A percentile compares a stretch with the other conserved stretches of the same genome.
phyloP scores from a whole-genome alignment of 2,113 vertebrate species.

The Platanista minor region DNA sequence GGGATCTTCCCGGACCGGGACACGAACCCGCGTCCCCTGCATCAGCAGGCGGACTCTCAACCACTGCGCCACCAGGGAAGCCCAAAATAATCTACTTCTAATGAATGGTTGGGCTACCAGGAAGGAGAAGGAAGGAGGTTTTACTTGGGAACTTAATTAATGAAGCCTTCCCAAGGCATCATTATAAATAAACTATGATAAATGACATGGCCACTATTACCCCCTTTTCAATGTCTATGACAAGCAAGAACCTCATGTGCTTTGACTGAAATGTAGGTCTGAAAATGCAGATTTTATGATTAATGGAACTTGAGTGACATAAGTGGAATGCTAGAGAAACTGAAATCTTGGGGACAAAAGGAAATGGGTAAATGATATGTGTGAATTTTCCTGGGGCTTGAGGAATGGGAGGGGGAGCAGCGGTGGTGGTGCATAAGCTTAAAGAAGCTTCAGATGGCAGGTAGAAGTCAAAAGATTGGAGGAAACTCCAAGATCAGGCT shows the following conservation, averaged over 20 bases:
- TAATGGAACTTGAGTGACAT: slow-evolving; percentile 13
- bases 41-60: too few relatives aligned
- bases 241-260: background rate
- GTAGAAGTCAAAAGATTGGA: background rate
- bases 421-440: background rate
- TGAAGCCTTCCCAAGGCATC: slow-evolving; percentile 8
- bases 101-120: background rate
- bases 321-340: background rate
- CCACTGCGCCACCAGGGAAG: too few relatives aligned
- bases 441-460: background rate
- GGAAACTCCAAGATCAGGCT: background rate
- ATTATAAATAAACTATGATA: background rate
- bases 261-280: slow-evolving; percentile 17
- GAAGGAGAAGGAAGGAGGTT: background rate
- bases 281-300: slow-evolving; percentile 28
- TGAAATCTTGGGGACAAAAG: background rate
- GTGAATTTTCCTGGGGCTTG: background rate
- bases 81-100: slow-evolving; percentile 19
- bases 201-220: background rate
- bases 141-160: slow-evolving; percentile 24
- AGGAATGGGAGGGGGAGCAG: background rate
- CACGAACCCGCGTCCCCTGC: too few relatives aligned
- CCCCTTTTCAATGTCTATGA: background rate
- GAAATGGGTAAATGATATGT: background rate
- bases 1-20: too few relatives aligned